A percentile compares a stretch with the other conserved stretches of the same genome.
These are phyloP conservation scores for Urocolius indicus DNA, from an alignment of 2,113 vertebrate genomes.

Conservation along the genomic window DNA sequence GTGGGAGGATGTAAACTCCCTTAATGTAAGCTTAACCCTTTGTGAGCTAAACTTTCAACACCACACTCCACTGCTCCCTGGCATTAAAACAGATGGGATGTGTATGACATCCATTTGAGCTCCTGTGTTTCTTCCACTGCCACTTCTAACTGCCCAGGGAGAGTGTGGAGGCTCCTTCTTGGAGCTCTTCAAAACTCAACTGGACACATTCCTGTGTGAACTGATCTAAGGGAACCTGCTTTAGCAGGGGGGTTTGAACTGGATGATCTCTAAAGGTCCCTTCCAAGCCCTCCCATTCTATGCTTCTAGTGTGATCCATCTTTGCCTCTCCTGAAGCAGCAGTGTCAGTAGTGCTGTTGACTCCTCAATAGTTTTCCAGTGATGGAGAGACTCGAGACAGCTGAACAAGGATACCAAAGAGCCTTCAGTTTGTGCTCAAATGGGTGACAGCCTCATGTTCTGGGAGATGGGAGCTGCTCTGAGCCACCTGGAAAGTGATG, in stretches of 20 bases:
- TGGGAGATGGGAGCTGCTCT: neutral
- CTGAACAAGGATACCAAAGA: neutral
- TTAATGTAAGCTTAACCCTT: constrained; percentile 6
- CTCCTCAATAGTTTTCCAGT: neutral
- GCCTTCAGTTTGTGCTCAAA: neutral
- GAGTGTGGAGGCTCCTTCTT: too few relatives aligned
- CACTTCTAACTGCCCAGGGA: neutral
- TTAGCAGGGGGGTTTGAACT: too few relatives aligned
- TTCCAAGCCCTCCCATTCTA: too few relatives aligned
- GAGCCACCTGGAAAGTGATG: neutral
- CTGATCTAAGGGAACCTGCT: too few relatives aligned
- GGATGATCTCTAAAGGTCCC: too few relatives aligned
- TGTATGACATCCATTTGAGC: neutral
- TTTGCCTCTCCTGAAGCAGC: neutral
- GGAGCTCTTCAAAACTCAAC: too few relatives aligned
- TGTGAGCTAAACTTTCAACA: neutral
- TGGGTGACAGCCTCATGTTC: neutral
- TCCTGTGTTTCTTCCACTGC: neutral
- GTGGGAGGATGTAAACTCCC: neutral
- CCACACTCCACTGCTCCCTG: neutral
- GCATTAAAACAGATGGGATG: neutral
- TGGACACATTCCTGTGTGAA: too few relatives aligned
- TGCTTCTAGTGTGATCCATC: neutral
- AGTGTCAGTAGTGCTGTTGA: neutral
- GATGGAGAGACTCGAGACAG: neutral